These are phyloP conservation scores for Melanaphis sacchari DNA, from an alignment of 1,140 invertebrate genomes.

Conservation along the genomic window DNA sequence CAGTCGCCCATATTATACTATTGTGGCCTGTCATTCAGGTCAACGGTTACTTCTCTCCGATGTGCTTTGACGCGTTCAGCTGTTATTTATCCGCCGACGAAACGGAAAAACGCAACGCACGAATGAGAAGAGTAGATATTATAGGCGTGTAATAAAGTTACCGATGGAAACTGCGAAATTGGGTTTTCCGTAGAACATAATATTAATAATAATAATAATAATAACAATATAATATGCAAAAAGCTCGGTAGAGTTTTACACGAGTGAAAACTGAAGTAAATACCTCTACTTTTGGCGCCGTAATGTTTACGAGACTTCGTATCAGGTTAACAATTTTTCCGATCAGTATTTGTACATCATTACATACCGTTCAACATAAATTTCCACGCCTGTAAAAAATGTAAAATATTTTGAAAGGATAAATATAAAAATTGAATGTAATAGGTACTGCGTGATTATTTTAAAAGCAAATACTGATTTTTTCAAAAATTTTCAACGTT, in stretches of 20 bases:
- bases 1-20: background rate
- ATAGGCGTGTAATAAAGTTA: too few relatives aligned
- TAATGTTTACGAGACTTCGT: background rate
- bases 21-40: slow-evolving; percentile 1
- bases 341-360: background rate
- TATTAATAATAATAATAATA: background rate
- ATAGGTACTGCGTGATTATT: too few relatives aligned
- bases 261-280: background rate
- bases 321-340: background rate
- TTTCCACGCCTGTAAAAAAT: background rate
- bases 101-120: background rate
- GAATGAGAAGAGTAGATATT: background rate
- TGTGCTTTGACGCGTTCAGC: slow-evolving; percentile 14
- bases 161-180: background rate
- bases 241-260: background rate
- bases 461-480: too few relatives aligned
- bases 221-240: background rate
- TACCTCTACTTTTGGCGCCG: background rate
- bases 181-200: background rate
- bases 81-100: background rate
- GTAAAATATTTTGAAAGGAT: too few relatives aligned
- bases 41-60: background rate
- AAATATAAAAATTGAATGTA: too few relatives aligned
- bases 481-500: too few relatives aligned
- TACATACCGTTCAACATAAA: background rate